Percentiles rank a stretch among this genome's conserved stretches.
Conservation (phyloP, 2,888 invertebrate genomes). For the Drosophila demipolita region DNA sequence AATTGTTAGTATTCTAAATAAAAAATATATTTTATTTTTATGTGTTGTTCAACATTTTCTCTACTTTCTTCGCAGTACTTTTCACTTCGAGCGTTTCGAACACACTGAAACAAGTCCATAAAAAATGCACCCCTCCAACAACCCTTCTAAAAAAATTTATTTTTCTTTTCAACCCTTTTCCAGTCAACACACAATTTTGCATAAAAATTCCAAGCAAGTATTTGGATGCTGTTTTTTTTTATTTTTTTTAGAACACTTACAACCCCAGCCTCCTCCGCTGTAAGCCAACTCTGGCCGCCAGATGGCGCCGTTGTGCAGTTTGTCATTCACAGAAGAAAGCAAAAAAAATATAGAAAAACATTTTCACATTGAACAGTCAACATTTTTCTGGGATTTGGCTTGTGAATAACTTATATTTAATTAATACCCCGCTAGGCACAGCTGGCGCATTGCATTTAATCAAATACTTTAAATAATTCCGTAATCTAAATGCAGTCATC, state of each 20-base stretch:
- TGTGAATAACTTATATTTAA: slow-evolving; percentile 75
- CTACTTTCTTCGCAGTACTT: background rate
- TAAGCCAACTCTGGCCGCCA: slow-evolving; percentile 18
- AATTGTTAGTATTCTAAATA: background rate
- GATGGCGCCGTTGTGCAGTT: slow-evolving; percentile 60
- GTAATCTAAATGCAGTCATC: slow-evolving; percentile 84
- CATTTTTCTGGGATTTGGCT: slow-evolving; percentile 51
- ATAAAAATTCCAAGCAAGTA: slow-evolving; percentile 33
- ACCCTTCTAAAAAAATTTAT: slow-evolving; percentile 71
- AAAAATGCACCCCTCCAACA: slow-evolving; percentile 42
- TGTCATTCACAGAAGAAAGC: slow-evolving; percentile 2
- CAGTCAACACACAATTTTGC: slow-evolving; percentile 48
- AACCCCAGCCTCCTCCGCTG: slow-evolving; percentile 40
- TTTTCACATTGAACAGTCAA: background rate
- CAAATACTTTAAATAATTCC: slow-evolving; percentile 84
- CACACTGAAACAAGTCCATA: slow-evolving; percentile 37
- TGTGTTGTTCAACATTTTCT: background rate
- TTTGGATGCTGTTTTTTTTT: background rate
- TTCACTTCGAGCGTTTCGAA: background rate
- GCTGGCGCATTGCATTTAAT: slow-evolving; percentile 76
- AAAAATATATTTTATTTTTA: background rate
- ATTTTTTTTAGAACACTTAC: slow-evolving; percentile 73
- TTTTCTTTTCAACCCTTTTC: slow-evolving; percentile 66
- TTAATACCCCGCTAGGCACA: slow-evolving; percentile 72
- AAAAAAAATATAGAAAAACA: background rate